Conservation (phyloP, 2,797 vertebrate genomes). For the Podarcis siculus region DNA sequence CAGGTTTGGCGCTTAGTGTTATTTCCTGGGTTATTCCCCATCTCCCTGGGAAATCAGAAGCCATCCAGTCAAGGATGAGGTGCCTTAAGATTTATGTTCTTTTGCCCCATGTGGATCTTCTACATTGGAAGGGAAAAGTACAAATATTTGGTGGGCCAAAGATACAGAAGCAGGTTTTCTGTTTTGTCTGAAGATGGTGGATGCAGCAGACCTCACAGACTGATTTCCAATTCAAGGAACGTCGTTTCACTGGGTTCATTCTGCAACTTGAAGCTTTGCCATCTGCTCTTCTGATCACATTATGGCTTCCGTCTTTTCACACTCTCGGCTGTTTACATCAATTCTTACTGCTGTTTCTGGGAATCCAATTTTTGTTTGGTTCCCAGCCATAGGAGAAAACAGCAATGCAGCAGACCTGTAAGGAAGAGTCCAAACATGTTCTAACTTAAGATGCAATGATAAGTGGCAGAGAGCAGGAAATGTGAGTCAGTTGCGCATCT, state of each 20-base stretch:
- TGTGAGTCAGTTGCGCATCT: neutral
- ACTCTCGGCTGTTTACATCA: slow-evolving; percentile 15
- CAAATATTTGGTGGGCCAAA: neutral
- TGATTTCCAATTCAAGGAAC: slow-evolving; percentile 12
- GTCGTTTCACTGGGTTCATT: neutral
- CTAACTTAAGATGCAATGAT: neutral
- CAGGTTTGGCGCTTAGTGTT: too few species aligned
- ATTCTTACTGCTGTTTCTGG: slow-evolving; percentile 19
- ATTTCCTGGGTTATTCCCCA: too few species aligned
- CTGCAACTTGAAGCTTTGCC: slow-evolving; percentile 12
- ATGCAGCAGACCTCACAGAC: neutral
- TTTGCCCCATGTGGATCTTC: neutral
- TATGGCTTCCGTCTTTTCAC: slow-evolving; percentile 38
- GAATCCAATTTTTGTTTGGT: slow-evolving; percentile 27
- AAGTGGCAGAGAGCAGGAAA: neutral
- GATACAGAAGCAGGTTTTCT: neutral
- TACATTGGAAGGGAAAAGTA: neutral
- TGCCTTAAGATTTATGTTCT: neutral
- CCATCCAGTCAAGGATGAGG: neutral
- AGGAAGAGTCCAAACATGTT: slow-evolving; percentile 8
- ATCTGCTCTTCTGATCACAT: slow-evolving; percentile 23
- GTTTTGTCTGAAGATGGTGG: neutral
- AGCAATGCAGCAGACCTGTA: neutral
- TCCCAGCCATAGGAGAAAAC: slow-evolving; percentile 24
- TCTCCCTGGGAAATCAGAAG: neutral